Percentiles rank a stretch among this genome's conserved stretches.
phyloP scores from a whole-genome alignment of 2,797 vertebrate species.

The Enteromius anoplus region DNA sequence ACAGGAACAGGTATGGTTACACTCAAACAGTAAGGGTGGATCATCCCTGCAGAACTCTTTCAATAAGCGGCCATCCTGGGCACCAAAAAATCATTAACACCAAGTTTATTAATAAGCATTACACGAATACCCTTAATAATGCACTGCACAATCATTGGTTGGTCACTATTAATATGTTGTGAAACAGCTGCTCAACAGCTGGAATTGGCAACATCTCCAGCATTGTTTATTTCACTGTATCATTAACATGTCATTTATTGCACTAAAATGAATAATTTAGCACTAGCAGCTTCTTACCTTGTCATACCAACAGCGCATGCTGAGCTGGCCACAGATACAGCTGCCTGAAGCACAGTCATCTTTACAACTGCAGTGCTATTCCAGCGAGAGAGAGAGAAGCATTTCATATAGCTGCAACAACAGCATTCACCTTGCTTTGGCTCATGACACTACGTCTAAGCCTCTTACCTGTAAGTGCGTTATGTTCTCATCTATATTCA shows the following conservation, averaged over 20 bases:
- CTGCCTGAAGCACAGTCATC: slow-evolving; percentile 94
- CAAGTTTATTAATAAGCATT: neutral
- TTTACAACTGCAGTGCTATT: slow-evolving; percentile 91
- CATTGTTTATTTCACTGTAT: neutral
- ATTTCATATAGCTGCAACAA: neutral
- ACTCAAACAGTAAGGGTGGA: slow-evolving; percentile 93
- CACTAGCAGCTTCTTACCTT: slow-evolving; percentile 76
- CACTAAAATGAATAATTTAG: slow-evolving; percentile 5
- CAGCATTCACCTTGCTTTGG: slow-evolving; percentile 1
- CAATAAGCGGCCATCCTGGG: slow-evolving; percentile 88
- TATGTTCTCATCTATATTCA: slow-evolving; percentile 95
- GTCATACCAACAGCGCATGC: slow-evolving; percentile 95
- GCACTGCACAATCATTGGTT: neutral
- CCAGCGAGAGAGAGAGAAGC: neutral
- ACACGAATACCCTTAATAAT: neutral
- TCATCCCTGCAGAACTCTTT: slow-evolving; percentile 92
- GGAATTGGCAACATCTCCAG: neutral
- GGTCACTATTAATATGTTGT: neutral
- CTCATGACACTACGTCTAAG: neutral
- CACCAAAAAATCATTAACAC: slow-evolving; percentile 2
- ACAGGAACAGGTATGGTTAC: slow-evolving; percentile 95
- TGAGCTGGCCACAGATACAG: slow-evolving; percentile 96
- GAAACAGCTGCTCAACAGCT: neutral
- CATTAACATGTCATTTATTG: neutral
- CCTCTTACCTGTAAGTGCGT: slow-evolving; percentile 89